A percentile compares a stretch with the other conserved stretches of the same genome.
phyloP scores from a whole-genome alignment of 2,113 vertebrate genomes.

The Pitta sordida region DNA sequence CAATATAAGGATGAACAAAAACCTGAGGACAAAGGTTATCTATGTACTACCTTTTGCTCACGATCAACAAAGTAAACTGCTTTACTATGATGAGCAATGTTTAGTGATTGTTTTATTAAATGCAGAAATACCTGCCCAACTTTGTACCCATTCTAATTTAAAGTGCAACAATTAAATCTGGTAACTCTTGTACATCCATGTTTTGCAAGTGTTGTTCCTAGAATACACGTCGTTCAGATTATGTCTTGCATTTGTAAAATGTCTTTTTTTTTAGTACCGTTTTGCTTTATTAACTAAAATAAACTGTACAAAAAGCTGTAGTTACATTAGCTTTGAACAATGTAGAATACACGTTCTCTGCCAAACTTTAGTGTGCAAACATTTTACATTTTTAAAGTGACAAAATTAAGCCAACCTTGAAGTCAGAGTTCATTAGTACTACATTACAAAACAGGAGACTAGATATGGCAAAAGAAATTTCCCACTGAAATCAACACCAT shows the following conservation, averaged over 20 bases:
- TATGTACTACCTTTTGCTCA: background rate
- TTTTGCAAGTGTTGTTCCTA: conserved; percentile 13
- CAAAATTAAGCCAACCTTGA: conserved; percentile 66
- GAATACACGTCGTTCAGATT: background rate
- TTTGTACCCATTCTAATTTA: conserved; percentile 46
- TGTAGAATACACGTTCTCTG: conserved; percentile 64
- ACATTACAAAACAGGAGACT: conserved; percentile 56
- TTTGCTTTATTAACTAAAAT: conserved; percentile 73
- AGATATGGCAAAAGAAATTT: conserved; percentile 63
- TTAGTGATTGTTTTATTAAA: conserved; percentile 61
- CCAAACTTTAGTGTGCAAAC: conserved; percentile 65
- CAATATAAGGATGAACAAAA: background rate
- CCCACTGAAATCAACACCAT: conserved; percentile 66
- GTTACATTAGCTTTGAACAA: conserved; percentile 69
- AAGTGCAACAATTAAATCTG: conserved; percentile 50
- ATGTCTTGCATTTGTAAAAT: conserved; percentile 44
- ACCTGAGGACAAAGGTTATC: background rate
- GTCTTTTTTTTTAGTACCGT: conserved; percentile 52
- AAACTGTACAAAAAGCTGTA: conserved; percentile 73
- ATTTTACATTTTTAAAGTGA: conserved; percentile 73
- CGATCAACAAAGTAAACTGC: conserved; percentile 42
- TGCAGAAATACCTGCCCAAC: conserved; percentile 41
- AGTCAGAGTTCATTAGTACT: conserved; percentile 51
- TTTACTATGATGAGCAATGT: conserved; percentile 31
- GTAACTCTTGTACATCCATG: conserved; percentile 33